phyloP scores from a whole-genome alignment of 2,113 vertebrate species.

The Benitochromis conjunctus region DNA sequence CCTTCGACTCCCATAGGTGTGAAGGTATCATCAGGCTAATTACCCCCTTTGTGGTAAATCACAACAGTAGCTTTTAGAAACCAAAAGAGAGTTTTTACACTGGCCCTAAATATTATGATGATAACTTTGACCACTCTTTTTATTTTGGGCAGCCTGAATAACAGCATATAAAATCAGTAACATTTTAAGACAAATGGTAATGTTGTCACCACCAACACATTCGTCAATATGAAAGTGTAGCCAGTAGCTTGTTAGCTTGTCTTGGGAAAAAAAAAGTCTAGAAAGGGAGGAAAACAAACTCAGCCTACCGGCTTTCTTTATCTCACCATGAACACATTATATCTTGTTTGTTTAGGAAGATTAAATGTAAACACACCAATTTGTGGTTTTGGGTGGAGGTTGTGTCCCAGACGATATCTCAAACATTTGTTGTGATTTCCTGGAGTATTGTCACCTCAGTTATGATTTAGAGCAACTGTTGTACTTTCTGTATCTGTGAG shows the following conservation, averaged over 20 bases:
- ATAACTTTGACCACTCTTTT: no score
- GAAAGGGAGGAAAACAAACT: not conserved
- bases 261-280: accelerated
- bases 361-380: not conserved
- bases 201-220: not conserved
- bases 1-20: no score
- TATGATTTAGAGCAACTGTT: not conserved
- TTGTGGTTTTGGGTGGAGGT: not conserved
- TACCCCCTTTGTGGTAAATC: no score
- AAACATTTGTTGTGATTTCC: not conserved
- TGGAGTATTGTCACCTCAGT: not conserved
- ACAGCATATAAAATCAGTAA: not conserved
- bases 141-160: not conserved
- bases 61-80: no score
- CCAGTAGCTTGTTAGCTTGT: not conserved
- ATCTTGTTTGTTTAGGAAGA: not conserved
- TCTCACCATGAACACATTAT: not conserved
- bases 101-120: no score
- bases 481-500: not conserved
- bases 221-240: not conserved
- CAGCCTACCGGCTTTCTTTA: not conserved
- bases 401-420: not conserved
- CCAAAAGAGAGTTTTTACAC: no score
- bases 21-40: no score
- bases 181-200: not conserved